phyloP scores from a whole-genome alignment of 2,888 invertebrate species.

The Slavum lentiscoides region DNA sequence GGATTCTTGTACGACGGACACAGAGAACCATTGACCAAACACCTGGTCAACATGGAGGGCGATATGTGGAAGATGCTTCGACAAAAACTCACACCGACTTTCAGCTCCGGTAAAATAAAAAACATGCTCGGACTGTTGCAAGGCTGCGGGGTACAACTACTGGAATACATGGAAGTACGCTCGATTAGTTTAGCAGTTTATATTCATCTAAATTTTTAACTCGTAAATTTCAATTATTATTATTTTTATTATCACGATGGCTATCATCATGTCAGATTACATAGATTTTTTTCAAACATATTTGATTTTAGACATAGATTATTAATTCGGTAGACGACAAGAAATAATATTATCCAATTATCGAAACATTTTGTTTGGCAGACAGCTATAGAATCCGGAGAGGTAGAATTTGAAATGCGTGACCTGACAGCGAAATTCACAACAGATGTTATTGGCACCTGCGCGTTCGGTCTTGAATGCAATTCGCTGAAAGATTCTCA shows the following conservation, averaged over 20 bases:
- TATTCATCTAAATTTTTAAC: too few species aligned
- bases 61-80: conserved; percentile 64
- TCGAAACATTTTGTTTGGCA: conserved; percentile 1
- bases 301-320: too few species aligned
- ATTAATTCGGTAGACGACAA: too few species aligned
- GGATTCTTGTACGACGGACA: conserved; percentile 60
- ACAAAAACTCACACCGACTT: conserved; percentile 63
- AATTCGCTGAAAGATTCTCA: conserved; percentile 60
- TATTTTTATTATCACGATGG: too few species aligned
- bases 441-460: conserved; percentile 63
- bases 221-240: too few species aligned
- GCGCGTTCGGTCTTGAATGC: conserved; percentile 63
- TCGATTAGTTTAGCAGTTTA: not conserved
- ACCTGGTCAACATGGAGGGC: conserved; percentile 62
- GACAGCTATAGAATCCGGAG: conserved; percentile 38
- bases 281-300: too few species aligned
- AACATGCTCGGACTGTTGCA: conserved; percentile 63
- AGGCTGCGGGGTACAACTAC: conserved; percentile 60
- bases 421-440: conserved; percentile 61
- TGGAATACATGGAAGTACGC: conserved; percentile 57
- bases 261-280: too few species aligned
- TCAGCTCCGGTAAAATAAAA: conserved; percentile 65
- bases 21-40: conserved; percentile 59
- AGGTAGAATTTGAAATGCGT: conserved; percentile 59
- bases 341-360: too few species aligned